A percentile compares a stretch with the other conserved stretches of the same genome.
Evolutionary conservation across 2,113 vertebrate genomes (phyloP).

Genomic region (Dasyprocta punctata): DNA sequence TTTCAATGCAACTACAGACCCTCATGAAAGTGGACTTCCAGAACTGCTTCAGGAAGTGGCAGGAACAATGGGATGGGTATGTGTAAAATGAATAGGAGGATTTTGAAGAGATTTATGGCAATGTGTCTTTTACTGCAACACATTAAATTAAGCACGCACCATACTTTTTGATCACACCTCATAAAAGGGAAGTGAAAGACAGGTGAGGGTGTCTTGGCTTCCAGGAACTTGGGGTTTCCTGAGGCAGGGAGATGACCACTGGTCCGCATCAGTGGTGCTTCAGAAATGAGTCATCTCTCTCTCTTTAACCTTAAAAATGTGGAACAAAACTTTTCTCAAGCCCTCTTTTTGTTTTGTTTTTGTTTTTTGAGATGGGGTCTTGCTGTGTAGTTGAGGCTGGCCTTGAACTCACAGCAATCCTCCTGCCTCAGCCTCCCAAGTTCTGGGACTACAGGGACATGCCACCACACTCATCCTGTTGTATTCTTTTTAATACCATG

Average conservation of each 20-base stretch:
- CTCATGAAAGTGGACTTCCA: neutral
- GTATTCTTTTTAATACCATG: neutral
- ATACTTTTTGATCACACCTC: neutral
- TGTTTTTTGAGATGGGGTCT: neutral
- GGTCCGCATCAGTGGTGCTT: neutral
- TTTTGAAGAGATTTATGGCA: neutral
- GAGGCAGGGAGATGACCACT: too few relatives aligned
- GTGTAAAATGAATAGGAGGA: neutral
- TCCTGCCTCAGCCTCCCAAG: neutral
- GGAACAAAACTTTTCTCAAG: neutral
- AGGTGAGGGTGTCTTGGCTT: neutral
- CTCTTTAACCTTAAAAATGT: neutral
- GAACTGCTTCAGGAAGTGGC: neutral
- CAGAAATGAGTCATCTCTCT: slow-evolving; percentile 24
- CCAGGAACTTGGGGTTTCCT: neutral
- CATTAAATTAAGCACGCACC: neutral
- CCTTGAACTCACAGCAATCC: neutral
- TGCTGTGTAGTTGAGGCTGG: neutral
- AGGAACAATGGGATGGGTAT: neutral
- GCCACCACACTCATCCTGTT: neutral
- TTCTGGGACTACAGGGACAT: neutral
- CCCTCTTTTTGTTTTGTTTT: neutral
- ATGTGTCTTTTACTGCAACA: neutral
- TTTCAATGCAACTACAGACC: neutral
- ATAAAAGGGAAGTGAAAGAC: neutral